These are phyloP conservation scores for Apus apus DNA, from an alignment of 2,113 vertebrate species.

Conservation along the genomic window DNA sequence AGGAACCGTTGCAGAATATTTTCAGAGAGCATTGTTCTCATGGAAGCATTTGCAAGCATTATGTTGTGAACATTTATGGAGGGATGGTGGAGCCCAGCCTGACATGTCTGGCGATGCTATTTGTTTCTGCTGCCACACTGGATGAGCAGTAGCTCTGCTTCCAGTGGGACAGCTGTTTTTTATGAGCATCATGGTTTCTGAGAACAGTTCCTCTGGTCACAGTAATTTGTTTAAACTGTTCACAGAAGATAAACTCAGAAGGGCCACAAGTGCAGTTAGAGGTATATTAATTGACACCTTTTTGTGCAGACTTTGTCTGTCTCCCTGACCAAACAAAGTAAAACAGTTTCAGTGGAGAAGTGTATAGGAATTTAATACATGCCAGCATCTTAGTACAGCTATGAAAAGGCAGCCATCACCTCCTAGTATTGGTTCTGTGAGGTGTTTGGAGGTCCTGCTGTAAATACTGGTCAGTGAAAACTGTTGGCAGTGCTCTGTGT, in stretches of 20 bases:
- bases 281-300: neutral
- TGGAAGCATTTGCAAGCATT: neutral
- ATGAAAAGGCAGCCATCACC: neutral
- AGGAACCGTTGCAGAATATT: neutral
- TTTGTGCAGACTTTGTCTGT: neutral
- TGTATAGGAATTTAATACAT: neutral
- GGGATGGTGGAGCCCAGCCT: rapidly evolving
- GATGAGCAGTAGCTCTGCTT: neutral
- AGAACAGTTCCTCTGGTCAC: neutral
- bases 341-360: neutral
- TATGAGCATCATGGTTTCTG: neutral
- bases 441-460: neutral
- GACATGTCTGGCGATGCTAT: neutral
- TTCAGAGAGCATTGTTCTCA: neutral
- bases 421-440: neutral
- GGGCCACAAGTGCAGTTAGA: neutral
- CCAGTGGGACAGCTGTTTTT: neutral
- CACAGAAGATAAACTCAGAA: neutral
- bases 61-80: neutral
- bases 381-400: neutral
- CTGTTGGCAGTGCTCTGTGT: neutral
- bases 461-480: neutral
- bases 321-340: neutral
- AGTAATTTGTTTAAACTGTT: neutral
- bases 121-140: neutral